Percentiles rank a stretch among this genome's conserved stretches.
phyloP scores from a whole-genome alignment of 2,888 invertebrate species.

The Mythimna lalbum region DNA sequence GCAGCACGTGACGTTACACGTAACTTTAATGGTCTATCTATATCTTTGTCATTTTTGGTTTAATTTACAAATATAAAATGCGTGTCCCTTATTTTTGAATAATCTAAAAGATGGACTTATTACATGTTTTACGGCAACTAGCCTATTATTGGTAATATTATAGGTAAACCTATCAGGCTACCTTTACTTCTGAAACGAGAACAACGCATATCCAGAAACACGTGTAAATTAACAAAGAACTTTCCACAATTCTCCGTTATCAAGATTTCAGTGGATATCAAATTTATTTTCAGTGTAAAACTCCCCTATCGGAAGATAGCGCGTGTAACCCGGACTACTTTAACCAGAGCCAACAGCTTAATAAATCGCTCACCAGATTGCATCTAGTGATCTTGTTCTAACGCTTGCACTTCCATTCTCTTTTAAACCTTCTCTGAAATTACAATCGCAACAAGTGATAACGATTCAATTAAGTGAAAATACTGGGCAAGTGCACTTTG shows the following conservation, averaged over 20 bases:
- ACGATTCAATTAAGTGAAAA: constrained; percentile 13
- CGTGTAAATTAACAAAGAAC: constrained; percentile 14
- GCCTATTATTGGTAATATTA: too few species aligned
- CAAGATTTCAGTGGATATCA: constrained; percentile 23
- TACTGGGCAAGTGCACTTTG: too few species aligned
- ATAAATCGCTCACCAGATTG: constrained; percentile 70
- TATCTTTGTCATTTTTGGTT: too few species aligned
- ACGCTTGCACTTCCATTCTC: constrained; percentile 66
- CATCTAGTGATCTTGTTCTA: constrained; percentile 61
- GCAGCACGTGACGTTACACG: too few species aligned
- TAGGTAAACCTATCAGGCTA: too few species aligned
- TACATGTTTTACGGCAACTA: too few species aligned
- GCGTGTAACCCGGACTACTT: constrained; percentile 33
- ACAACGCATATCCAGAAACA: neutral
- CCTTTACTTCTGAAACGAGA: neutral
- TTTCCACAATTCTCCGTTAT: neutral
- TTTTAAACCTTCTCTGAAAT: constrained; percentile 65
- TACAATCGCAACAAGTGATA: constrained; percentile 45
- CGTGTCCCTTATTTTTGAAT: too few species aligned
- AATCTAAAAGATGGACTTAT: too few species aligned
- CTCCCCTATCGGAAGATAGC: constrained; percentile 46
- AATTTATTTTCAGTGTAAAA: constrained; percentile 41
- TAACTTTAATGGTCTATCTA: too few species aligned
- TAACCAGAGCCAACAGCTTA: constrained; percentile 69
- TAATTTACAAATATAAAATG: too few species aligned